phyloP scores from a whole-genome alignment of 2,888 invertebrate genomes.

The Leptinotarsa tumamoca region DNA sequence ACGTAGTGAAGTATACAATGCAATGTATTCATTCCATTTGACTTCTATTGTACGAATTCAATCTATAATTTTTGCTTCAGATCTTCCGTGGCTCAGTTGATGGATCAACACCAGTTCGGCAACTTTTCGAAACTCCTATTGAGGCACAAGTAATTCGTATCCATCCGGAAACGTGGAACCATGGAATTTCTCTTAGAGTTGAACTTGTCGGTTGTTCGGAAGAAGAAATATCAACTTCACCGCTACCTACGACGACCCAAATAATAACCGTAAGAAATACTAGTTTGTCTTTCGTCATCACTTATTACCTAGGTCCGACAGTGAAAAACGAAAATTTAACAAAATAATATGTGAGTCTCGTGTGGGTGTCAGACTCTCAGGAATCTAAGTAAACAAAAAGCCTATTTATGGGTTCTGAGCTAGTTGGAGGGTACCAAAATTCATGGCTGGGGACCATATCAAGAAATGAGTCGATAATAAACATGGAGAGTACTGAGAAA shows the following conservation, averaged over 20 bases:
- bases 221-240: constrained; percentile 47
- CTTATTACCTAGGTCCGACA: neutral
- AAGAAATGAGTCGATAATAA: too few species aligned
- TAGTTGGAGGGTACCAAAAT: too few species aligned
- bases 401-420: too few species aligned
- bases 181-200: constrained; percentile 73
- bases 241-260: constrained; percentile 35
- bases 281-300: neutral
- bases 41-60: neutral
- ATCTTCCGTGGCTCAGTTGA: constrained; percentile 81
- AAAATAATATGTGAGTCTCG: too few species aligned
- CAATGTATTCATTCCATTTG: too few species aligned
- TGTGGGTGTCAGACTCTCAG: too few species aligned
- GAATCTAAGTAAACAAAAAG: too few species aligned
- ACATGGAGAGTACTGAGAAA: too few species aligned
- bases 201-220: constrained; percentile 81
- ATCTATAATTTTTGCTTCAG: constrained; percentile 61
- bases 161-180: constrained; percentile 81
- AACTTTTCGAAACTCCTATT: constrained; percentile 78
- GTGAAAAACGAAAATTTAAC: neutral
- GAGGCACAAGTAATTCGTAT: constrained; percentile 81
- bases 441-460: too few species aligned
- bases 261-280: constrained; percentile 44
- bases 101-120: constrained; percentile 70
- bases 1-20: too few species aligned